Percentiles rank a stretch among this genome's conserved stretches.
Evolutionary conservation across 1,140 invertebrate species (phyloP).

Genomic region (Portunus trituberculatus): DNA sequence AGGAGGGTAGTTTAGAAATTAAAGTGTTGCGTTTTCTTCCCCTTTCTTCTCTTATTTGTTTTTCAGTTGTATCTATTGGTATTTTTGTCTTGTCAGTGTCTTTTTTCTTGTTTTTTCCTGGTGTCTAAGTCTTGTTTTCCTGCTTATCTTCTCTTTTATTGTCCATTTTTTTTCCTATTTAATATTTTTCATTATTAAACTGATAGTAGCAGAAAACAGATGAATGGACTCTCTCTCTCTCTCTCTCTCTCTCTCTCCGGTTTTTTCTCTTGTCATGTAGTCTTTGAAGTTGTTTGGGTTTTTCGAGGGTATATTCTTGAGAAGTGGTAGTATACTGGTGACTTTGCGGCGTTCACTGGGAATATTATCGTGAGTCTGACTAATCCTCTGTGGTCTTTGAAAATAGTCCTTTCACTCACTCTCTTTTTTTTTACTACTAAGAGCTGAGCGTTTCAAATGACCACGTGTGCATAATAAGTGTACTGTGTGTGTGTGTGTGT

Average conservation of each 20-base stretch:
- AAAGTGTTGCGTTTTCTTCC: not conserved
- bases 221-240: not conserved
- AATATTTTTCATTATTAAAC: not conserved
- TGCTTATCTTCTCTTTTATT: not conserved
- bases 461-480: not conserved
- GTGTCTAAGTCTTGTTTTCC: not conserved
- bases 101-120: not conserved
- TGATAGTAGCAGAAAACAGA: not conserved
- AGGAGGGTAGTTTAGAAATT: no score
- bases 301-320: not conserved
- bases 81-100: not conserved
- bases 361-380: not conserved
- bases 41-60: not conserved
- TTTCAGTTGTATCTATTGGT: not conserved
- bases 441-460: no score
- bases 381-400: not conserved
- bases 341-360: not conserved
- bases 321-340: not conserved
- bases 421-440: not conserved
- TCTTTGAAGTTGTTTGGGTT: not conserved
- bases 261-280: not conserved
- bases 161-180: not conserved
- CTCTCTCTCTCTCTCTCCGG: slow-evolving; percentile 26
- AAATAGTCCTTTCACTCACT: not conserved
- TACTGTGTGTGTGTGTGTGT: slow-evolving; percentile 13